phyloP scores from a whole-genome alignment of 92 coral and sea anemone genomes.

The Phenganax subtilis region DNA sequence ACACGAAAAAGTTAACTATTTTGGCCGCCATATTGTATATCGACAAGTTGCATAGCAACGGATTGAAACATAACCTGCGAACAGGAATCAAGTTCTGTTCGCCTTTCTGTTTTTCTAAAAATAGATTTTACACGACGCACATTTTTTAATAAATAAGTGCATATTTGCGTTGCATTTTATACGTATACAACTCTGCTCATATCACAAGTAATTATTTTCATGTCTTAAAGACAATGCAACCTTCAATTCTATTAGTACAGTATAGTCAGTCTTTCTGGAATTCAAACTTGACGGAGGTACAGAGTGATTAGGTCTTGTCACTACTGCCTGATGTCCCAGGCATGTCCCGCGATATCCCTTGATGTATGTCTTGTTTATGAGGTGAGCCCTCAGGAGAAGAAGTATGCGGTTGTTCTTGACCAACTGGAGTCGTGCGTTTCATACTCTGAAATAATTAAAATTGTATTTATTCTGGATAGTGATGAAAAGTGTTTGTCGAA shows the following conservation, averaged over 20 bases:
- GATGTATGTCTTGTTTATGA: conserved; percentile 4
- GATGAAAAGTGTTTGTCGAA: not conserved
- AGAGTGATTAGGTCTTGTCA: not conserved
- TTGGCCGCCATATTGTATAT: conserved; percentile 23
- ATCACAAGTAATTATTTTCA: too few species aligned
- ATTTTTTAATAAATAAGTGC: not conserved
- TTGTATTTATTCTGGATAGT: too few species aligned
- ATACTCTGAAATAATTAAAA: conserved; percentile 10
- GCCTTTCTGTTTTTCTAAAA: not conserved
- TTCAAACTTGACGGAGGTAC: not conserved
- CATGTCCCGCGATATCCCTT: conserved; percentile 9
- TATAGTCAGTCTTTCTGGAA: not conserved
- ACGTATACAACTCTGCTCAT: not conserved
- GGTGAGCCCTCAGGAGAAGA: conserved; percentile 11
- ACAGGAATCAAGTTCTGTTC: not conserved
- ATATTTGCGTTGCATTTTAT: not conserved
- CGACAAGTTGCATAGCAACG: conserved; percentile 17
- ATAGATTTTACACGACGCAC: not conserved
- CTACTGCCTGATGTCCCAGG: not conserved
- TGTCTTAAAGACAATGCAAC: too few species aligned
- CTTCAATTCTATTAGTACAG: not conserved
- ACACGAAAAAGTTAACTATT: not conserved
- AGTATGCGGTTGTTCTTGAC: conserved; percentile 7
- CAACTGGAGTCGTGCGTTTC: conserved; percentile 29
- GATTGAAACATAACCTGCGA: not conserved